Evolutionary conservation across 2,888 invertebrate species (phyloP), one percentile per base, ranked within the genome.

Genomic region (Halictus quadricinctus): DNA sequence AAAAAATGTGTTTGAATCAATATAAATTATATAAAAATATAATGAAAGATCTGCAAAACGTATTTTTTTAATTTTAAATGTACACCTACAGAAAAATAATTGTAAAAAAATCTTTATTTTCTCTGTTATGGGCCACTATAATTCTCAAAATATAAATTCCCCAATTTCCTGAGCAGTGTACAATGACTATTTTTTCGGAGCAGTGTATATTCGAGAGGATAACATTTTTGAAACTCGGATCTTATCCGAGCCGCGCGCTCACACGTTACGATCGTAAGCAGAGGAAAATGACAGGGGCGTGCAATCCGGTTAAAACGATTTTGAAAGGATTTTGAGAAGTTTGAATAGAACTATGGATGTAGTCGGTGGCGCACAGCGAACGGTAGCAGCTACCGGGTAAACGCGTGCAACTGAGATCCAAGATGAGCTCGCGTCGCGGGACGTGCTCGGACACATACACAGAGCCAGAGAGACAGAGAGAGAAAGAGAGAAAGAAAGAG

Each of bases 361-460:
- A 73, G 73, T 76, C 29, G 70, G 69, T 48, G 74, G 41, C 70
- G 46, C 72, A 21, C 46, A 18, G 80, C 48, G 74, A 58, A 58
- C 76, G 79, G 79, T 74, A 54, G 72, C 76, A 73, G 41, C 54
- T 64, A 64, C 64, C 18, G 41, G 73, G 60, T 66, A 58, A 64
- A 82, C 81, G 76, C 78, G 77, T 74, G 83, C 89, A 83, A 60
- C 13, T 25, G 50, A 70, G 78, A 78, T 82, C 77, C 82, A 29
- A 76, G 87, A 87, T 86, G 84, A 86, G 84, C 75, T 70, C 74
- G 60, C 76, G 84, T 82, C 74, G 72, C 76, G 43, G 58, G 36
- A 78, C 74, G 76, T 78, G 80, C 82, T 74, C 58, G 76, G 60
- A 72, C 70, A 76, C 75, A 72, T 60, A 76, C 64, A 50, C 79